Base-by-base conservation (phyloP, 2,888 invertebrate species). In the Hydroisotoma schaefferi region DNA sequence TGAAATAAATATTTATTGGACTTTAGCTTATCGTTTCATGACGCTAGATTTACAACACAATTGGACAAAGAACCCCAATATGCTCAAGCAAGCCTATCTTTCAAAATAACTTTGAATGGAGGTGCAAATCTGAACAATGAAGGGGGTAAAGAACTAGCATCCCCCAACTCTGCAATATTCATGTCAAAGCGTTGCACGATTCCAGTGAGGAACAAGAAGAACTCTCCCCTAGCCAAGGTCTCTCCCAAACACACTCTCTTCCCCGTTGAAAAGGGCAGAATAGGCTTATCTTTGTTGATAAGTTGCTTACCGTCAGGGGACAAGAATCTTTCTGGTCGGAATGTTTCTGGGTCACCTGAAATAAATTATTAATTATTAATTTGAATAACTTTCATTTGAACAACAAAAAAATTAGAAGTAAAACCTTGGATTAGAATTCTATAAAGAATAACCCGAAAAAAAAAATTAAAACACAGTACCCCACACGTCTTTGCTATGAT, bases 271-370 rank as follows among this genome's bases (percentile, higher is more conserved):
- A 67, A 67, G 23, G 67, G 59, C n/a, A 65, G 46, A 1, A 65
- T 44, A 4, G 58, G 59, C 0, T 47, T 51, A 12, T 15, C 15
- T 37, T 27, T 38, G 2, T 37, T 22, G n/a, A 37, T 23, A 5
- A 49, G 8, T 4, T 5, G 3, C 4, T 15, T 52, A 15, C 55
- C 53, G 28, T 63, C 59, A 2, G 28, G 23, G n/a, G 10, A 46
- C 1, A 68, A 20, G 44, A 65, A 67, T 22, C 70, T 23, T 46
- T 67, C 67, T 1, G 70, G 68, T 2, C 63, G 61, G 20, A 71
- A 71, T 2, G 29, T 28, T 20, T 66, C 59, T 0, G 67, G 67
- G 26, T 67, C 63, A 18, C 28, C 58, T 52, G 20, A 8, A n/a
- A n/a, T n/a, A n/a, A n/a, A n/a, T n/a, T n/a, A n/a, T n/a, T n/a